phyloP scores from a whole-genome alignment of 2,888 invertebrate species.

The Cistogaster globosa region DNA sequence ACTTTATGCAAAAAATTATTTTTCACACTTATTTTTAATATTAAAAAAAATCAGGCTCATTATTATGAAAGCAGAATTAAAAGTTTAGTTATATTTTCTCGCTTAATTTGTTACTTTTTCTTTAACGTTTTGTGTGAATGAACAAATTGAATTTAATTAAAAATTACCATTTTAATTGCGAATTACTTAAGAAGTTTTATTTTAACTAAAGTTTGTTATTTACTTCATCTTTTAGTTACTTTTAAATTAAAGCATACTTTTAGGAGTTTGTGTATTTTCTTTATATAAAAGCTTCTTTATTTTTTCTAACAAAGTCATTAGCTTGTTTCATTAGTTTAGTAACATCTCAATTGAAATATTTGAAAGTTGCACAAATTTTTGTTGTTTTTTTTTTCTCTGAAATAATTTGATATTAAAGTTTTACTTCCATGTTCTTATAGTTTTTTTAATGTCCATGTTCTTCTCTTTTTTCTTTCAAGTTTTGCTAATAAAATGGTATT shows the following conservation, averaged over 20 bases:
- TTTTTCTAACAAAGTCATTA: slow-evolving; percentile 37
- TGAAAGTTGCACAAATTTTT: slow-evolving; percentile 7
- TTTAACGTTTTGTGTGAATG: background rate
- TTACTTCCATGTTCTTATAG: background rate
- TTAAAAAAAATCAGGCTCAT: too few species aligned
- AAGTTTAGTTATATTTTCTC: background rate
- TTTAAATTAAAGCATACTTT: slow-evolving; percentile 21
- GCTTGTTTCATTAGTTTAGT: slow-evolving; percentile 31
- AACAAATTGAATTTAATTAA: slow-evolving; percentile 76
- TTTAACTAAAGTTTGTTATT: background rate
- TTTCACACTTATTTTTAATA: too few species aligned
- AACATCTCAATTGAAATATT: slow-evolving; percentile 38
- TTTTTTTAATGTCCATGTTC: background rate
- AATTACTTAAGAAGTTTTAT: slow-evolving; percentile 73
- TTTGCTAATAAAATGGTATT: slow-evolving; percentile 45
- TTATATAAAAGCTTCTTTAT: background rate
- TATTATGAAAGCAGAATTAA: background rate
- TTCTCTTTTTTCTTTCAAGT: background rate
- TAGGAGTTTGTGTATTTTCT: slow-evolving; percentile 5
- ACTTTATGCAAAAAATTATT: too few species aligned
- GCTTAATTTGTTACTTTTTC: slow-evolving; percentile 6
- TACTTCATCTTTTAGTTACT: slow-evolving; percentile 9
- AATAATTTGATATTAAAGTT: slow-evolving; percentile 46
- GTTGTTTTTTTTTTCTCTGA: slow-evolving; percentile 2
- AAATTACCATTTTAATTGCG: slow-evolving; percentile 80